Evolutionary conservation across 2,113 vertebrate genomes (phyloP).

Genomic region (Nerophis lumbriciformis): DNA sequence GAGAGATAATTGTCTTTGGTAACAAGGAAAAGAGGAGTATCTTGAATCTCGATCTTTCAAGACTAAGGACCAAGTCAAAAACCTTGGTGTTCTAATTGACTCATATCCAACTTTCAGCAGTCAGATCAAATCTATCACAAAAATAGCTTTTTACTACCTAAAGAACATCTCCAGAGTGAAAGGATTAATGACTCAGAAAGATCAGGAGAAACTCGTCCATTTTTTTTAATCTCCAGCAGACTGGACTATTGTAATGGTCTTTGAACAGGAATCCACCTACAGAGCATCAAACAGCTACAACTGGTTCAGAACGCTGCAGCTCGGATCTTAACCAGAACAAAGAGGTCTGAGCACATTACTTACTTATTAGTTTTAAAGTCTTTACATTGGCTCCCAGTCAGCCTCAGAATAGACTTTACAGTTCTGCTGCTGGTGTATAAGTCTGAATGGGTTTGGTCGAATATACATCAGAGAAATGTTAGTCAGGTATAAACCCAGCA

Average conservation of each 20-base stretch:
- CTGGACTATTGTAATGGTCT: no score
- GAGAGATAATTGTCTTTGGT: not conserved
- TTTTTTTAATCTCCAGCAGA: no score
- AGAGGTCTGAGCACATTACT: no score
- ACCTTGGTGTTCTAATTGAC: not conserved
- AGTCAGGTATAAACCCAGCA: slow-evolving; percentile 16
- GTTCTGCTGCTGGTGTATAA: not conserved
- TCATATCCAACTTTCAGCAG: not conserved
- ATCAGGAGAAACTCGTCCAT: no score
- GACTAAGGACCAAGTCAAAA: not conserved
- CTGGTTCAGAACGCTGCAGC: no score
- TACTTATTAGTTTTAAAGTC: not conserved
- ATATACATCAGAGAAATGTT: not conserved
- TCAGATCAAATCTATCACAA: not conserved
- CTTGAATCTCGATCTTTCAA: not conserved
- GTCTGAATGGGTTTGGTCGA: not conserved
- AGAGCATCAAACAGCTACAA: no score
- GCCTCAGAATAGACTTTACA: not conserved
- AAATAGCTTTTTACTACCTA: not conserved
- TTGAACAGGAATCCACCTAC: no score
- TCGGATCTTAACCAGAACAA: no score
- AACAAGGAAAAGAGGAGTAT: not conserved
- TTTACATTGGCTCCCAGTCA: not conserved
- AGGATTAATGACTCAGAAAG: no score
- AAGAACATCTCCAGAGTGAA: not conserved